Conservation (phyloP, 1,140 invertebrate genomes). For the Mactra quadrangularis region DNA sequence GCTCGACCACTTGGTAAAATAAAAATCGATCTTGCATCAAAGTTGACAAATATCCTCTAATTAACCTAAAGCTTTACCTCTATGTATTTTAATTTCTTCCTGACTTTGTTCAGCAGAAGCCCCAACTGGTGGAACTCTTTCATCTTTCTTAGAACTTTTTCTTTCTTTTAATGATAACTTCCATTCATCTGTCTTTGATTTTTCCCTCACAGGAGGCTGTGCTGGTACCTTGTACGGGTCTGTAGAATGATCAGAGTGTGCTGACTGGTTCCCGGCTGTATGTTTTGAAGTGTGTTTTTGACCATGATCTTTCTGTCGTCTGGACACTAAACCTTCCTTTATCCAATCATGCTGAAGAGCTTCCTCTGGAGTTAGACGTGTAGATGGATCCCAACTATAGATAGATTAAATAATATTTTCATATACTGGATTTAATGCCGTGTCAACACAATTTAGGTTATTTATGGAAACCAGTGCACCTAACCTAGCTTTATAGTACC, state of each 20-base stretch:
- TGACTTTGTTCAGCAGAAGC: constrained; percentile 75
- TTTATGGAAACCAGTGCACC: too few relatives aligned
- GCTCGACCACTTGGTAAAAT: too few relatives aligned
- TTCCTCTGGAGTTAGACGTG: constrained; percentile 81
- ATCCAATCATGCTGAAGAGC: constrained; percentile 83
- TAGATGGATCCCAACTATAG: constrained; percentile 79
- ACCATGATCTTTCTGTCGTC: constrained; percentile 63
- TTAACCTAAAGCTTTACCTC: constrained; percentile 29
- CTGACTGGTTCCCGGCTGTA: constrained; percentile 59
- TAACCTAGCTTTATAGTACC: too few relatives aligned
- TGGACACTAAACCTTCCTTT: constrained; percentile 77
- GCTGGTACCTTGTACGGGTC: constrained; percentile 77
- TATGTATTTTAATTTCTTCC: constrained; percentile 65
- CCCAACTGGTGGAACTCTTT: constrained; percentile 74
- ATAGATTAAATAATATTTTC: constrained; percentile 4
- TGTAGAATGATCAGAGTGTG: constrained; percentile 56
- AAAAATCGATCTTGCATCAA: too few relatives aligned
- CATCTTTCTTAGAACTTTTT: constrained; percentile 70
- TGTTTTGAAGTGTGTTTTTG: constrained; percentile 64
- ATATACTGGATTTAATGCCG: too few relatives aligned
- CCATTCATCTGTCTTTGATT: constrained; percentile 75
- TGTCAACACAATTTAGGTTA: too few relatives aligned
- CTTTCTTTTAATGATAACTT: constrained; percentile 73
- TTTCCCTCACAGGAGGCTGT: constrained; percentile 74
- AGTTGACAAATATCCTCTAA: too few relatives aligned